Evolutionary conservation across 2,888 invertebrate species (phyloP), one percentile per base, ranked within the genome.

Genomic region (Euzetes globulus): DNA sequence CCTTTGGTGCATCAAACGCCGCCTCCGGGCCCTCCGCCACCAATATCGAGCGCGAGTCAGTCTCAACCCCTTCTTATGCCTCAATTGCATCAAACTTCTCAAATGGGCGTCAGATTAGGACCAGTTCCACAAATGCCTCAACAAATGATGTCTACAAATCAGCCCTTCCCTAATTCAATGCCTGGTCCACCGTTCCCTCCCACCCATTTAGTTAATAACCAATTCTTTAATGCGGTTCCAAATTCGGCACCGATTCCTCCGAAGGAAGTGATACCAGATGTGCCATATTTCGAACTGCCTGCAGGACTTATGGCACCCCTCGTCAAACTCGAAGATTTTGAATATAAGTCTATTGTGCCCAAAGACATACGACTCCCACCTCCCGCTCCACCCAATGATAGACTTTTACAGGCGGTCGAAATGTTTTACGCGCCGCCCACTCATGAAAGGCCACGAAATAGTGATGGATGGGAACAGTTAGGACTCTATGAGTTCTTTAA

Each of bases 241-340:
- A 68, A 68, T 19, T 52, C 75, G 17, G 41, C 27, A n/a, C 70
- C 50, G 15, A 58, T 74, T 27, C 60, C 76, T 6, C 72, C 75
- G 11, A 50, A 50, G 45, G 70, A 74, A 50, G 52, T 71, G 47
- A 45, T 60, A 71, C 68, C 74, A 19, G 71, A 68, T 5, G 70
- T 55, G 13, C 74, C 75, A 71, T 99, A 98, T 83, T 98, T 91
- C 82, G 97, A 98, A 82, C 86, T 98, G 78, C 98, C 99, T 1
- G 97, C 98, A 74, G 98, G 97, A 63, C 86, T 99, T 25, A 97
- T 99, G 90, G 95, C 96, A 75, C 94, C 97, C n/a, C 87, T 97
- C 17, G 91, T 99, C 76, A 91, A 91, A 77, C 58, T 79, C 37
- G 78, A 78, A 70, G 79, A 77, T 68, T 76, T 75, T 72, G 78